Conservation (phyloP, 2,888 invertebrate genomes). For the Eristalis tenax region DNA sequence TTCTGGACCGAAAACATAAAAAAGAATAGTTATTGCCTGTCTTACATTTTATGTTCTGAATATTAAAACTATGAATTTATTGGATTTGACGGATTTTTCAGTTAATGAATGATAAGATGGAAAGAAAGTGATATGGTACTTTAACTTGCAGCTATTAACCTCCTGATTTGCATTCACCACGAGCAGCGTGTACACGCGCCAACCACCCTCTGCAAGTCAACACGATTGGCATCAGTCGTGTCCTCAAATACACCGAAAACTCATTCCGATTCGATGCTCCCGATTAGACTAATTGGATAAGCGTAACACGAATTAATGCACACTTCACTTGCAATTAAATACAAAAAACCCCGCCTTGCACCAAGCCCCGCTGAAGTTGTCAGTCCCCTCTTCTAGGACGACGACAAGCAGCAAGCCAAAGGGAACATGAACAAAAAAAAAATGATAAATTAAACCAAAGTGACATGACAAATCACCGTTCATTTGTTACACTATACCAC, state of each 20-base stretch:
- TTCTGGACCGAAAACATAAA: too few species aligned
- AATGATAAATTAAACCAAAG: slow-evolving; percentile 65
- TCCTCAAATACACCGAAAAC: slow-evolving; percentile 11
- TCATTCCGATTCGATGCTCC: slow-evolving; percentile 26
- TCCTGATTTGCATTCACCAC: background rate
- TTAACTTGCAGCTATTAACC: too few species aligned
- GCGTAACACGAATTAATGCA: slow-evolving; percentile 52
- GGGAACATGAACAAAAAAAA: slow-evolving; percentile 43
- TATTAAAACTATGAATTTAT: too few species aligned
- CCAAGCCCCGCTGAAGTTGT: slow-evolving; percentile 1
- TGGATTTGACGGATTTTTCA: too few species aligned
- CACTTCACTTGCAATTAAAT: slow-evolving; percentile 58
- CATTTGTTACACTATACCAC: slow-evolving; percentile 53
- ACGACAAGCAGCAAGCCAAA: background rate
- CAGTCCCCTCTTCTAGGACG: slow-evolving; percentile 7
- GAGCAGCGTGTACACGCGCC: background rate
- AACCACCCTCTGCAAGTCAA: background rate
- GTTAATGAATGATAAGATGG: too few species aligned
- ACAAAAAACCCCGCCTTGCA: slow-evolving; percentile 10
- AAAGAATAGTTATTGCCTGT: too few species aligned
- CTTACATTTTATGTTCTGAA: too few species aligned
- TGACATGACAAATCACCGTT: slow-evolving; percentile 65
- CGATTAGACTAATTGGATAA: slow-evolving; percentile 55
- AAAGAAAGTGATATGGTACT: too few species aligned
- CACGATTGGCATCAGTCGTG: background rate